A percentile compares a stretch with the other conserved stretches of the same genome.
Conservation (phyloP, 2,113 vertebrate genomes). For the Scartelaos histophorus region DNA sequence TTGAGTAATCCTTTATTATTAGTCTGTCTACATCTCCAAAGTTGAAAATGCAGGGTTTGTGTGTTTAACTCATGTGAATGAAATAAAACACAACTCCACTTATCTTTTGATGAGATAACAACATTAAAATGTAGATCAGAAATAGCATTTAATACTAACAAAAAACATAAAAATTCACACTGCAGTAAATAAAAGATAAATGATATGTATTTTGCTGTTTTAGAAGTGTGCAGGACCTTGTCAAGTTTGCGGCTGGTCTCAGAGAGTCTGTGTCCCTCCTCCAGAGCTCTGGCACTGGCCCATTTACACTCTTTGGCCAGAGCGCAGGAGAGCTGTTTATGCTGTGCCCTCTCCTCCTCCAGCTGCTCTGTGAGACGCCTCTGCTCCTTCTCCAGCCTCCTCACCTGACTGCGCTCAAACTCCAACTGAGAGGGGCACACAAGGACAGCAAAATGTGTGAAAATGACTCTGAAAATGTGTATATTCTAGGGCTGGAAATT, state of each 20-base stretch:
- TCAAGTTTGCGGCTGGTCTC: conserved; percentile 86
- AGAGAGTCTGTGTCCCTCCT: conserved; percentile 87
- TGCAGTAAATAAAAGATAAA: background rate
- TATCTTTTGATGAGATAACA: no score
- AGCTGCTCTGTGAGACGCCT: conserved; percentile 85
- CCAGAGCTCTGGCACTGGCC: conserved; percentile 85
- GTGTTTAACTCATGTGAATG: no score
- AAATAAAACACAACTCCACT: no score
- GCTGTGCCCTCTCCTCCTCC: conserved; percentile 89
- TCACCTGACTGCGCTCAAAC: conserved; percentile 91
- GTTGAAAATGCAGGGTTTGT: no score
- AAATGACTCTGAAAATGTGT: background rate
- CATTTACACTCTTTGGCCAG: conserved; percentile 94
- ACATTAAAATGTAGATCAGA: no score
- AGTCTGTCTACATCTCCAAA: no score
- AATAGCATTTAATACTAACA: no score
- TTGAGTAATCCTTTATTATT: no score
- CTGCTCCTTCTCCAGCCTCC: conserved; percentile 91
- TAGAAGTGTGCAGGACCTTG: conserved; percentile 55
- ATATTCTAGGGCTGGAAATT: no score
- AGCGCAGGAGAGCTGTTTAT: conserved; percentile 91
- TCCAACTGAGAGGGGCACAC: conserved; percentile 79
- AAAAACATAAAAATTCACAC: no score
- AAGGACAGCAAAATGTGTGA: background rate
- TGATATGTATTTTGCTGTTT: background rate